These are phyloP conservation scores for Melipona quadrifasciata DNA, from an alignment of 1,140 invertebrate species.

Conservation along the genomic window DNA sequence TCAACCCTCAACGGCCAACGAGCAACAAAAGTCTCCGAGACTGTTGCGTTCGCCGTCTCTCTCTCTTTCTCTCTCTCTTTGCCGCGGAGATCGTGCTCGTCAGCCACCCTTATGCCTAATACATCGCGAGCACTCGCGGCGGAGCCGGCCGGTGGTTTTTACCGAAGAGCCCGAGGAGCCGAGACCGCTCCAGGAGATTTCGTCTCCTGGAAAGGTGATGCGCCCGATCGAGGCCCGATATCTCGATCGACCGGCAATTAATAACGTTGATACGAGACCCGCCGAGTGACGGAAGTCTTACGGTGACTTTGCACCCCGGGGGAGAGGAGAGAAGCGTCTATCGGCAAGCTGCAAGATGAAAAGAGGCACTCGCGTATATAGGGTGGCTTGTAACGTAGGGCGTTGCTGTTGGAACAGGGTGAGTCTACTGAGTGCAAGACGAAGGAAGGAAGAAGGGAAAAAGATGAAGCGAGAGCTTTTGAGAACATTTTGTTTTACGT, in stretches of 20 bases:
- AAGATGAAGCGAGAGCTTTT: not conserved
- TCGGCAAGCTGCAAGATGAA: not conserved
- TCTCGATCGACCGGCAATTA: slow-evolving; percentile 52
- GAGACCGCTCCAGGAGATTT: slow-evolving; percentile 17
- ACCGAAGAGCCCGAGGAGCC: not conserved
- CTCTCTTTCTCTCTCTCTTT: not conserved
- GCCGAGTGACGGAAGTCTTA: slow-evolving; percentile 7
- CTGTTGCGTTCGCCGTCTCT: not conserved
- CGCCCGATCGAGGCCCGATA: slow-evolving; percentile 38
- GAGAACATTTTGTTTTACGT: not conserved
- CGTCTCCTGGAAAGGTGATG: slow-evolving; percentile 58
- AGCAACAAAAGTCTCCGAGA: not conserved
- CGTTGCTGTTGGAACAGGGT: not conserved
- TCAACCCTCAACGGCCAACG: slow-evolving; percentile 12
- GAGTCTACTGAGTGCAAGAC: not conserved
- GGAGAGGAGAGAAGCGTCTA: not conserved
- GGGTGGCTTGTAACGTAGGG: not conserved
- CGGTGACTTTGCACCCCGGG: not conserved
- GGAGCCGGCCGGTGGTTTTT: slow-evolving; percentile 46
- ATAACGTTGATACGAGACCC: slow-evolving; percentile 58
- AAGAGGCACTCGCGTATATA: not conserved
- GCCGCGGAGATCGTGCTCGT: not conserved
- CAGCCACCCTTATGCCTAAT: slow-evolving; percentile 46
- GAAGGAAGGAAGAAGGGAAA: not conserved
- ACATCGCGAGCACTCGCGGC: slow-evolving; percentile 32